Base-by-base conservation (phyloP, 2,888 invertebrate genomes). In the Plagiodera versicolora region DNA sequence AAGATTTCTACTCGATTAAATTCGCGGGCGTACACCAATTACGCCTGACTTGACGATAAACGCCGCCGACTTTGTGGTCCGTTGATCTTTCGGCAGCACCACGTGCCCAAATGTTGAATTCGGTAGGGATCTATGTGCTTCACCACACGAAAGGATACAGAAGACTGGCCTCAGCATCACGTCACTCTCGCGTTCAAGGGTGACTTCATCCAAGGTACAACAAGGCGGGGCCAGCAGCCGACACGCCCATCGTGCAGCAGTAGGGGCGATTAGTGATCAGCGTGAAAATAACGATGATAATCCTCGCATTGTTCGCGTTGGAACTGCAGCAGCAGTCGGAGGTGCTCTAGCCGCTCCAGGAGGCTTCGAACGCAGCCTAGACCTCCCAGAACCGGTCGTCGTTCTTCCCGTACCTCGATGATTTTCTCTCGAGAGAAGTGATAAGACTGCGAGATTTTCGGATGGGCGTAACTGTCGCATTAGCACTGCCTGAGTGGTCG, bases 131-230 rank as follows among this genome's bases (percentile, higher is more conserved):
- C 58, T 66, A 71, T 74, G 74, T 77, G 76, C 76, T 74, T 67
- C 76, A 74, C 77, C 76, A 78, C 75, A 75, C 78, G 77, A 75
- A 76, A 77, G 79, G 75, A 73, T 74, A 72, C 76, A 78, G 74
- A 75, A 76, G 78, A 79, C 79, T 79, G 79, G 78, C 79, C 77
- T 75, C 76, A 73, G 71, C 77, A 70, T 75, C 77, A 77, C 74
- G 77, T 78, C 79, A 79, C 73, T 78, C 76, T 77, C 77, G 75
- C 74, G 78, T 78, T 77, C 77, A 79, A 77, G 79, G 79, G 78
- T 78, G 80, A 78, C 77, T 78, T 79, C 74, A 77, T 77, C 77
- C 77, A 71, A 75, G 76, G 75, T 76, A 74, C 73, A 74, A 67
- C 67, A 68, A 66, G 76, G 77, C 73, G 76, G 68, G 63, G 52